Conservation (phyloP, 2,888 invertebrate species). For the Petrolisthes manimaculis region DNA sequence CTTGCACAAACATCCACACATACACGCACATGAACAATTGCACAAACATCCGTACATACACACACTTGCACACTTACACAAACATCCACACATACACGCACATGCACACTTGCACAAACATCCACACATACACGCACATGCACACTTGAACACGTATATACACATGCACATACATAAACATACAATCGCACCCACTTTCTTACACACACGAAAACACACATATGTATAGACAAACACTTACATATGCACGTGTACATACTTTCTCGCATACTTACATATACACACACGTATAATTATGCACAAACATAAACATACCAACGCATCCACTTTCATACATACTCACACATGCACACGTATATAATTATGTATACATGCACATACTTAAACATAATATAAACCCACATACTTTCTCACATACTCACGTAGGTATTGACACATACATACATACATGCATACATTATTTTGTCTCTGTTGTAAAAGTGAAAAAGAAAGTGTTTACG, state of each 20-base stretch:
- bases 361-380: background rate
- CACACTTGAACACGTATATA: background rate
- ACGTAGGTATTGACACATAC: background rate
- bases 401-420: background rate
- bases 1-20: background rate
- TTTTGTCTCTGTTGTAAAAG: too few species aligned
- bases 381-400: background rate
- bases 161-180: background rate
- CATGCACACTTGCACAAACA: background rate
- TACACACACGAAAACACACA: background rate
- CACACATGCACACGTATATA: background rate
- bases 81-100: conserved; percentile 33
- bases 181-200: background rate
- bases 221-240: conserved; percentile 17
- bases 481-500: too few species aligned
- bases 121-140: too few species aligned
- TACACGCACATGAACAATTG: background rate
- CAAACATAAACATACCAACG: background rate
- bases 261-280: background rate
- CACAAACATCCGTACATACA: background rate
- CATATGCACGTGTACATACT: background rate
- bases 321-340: background rate
- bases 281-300: background rate
- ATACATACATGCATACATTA: background rate
- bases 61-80: background rate